Evolutionary conservation across 2,113 vertebrate genomes (phyloP), one percentile per base, ranked within the genome.

Genomic region (Catharus fuscescens): DNA sequence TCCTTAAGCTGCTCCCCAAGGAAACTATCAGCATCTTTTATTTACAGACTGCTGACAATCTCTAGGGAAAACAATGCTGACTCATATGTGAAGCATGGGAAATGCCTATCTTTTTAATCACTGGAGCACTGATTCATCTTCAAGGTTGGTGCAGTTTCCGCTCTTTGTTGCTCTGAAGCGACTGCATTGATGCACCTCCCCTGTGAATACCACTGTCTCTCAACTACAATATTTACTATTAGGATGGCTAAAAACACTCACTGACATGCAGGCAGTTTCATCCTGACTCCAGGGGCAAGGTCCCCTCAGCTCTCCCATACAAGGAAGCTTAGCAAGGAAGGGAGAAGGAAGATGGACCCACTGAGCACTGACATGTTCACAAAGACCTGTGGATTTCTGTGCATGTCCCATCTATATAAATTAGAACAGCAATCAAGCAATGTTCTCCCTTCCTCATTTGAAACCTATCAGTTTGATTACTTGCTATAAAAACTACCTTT

Each of bases 101-200:
- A 95, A 77, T 18, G 18, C 62, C 7, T 36, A 88, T 87, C 79
- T 82, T 82, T 85, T 92, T 95, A 94, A 96, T 93, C 81, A 95
- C 90, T 5, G 1, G 57, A 72, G 65, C 83, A 71, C 36, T 15
- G 2, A 88, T 86, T 95, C 87, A 95, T 94, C 87, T 91, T 80
- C 72, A 52, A 62, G 67, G 71, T 87, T 90, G 59, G 59, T 69
- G 66, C 36, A 12, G 66, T 24, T 95, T 94, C 89, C 3, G 2
- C 65, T 92, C 67, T 92, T 89, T 85, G 93, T 82, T 93, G 81
- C 80, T 93, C 80, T 69, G 78, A 87, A 95, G 65, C 3, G 0
- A 89, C 36, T 85, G 73, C 84, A 59, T 62, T 70, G 94, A 92
- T 95, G 91, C 78, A 86, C 87, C 79, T 95, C 91, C 91, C 73